A percentile compares a stretch with the other conserved stretches of the same genome.
Conservation (phyloP, 2,888 invertebrate genomes). For the Diarsia rubi region DNA sequence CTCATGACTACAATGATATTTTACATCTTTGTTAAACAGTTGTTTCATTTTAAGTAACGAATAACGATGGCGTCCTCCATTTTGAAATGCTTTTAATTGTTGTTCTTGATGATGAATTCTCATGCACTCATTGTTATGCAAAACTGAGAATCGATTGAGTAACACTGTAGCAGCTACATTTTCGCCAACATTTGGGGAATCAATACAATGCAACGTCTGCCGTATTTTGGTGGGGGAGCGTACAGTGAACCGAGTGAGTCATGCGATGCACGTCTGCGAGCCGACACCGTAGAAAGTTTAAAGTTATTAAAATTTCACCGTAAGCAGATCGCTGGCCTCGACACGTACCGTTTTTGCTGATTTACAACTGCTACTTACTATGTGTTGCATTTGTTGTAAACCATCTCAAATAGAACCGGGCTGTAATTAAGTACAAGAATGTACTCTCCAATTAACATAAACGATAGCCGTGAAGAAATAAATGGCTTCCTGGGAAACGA, state of each 20-base stretch:
- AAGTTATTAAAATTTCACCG: slow-evolving; percentile 89
- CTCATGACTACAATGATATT: slow-evolving; percentile 35
- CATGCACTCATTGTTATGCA: slow-evolving; percentile 66
- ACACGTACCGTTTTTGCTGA: slow-evolving; percentile 78
- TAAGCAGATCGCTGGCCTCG: slow-evolving; percentile 80
- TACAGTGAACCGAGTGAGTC: slow-evolving; percentile 81
- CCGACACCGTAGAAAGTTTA: slow-evolving; percentile 84
- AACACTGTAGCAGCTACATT: slow-evolving; percentile 58
- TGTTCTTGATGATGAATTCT: slow-evolving; percentile 56
- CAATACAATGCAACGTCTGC: slow-evolving; percentile 69
- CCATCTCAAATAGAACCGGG: slow-evolving; percentile 27
- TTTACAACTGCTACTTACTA: slow-evolving; percentile 70
- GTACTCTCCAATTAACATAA: slow-evolving; percentile 30
- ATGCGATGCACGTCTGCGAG: slow-evolving; percentile 70
- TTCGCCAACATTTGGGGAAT: slow-evolving; percentile 69
- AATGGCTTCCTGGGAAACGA: slow-evolving; percentile 42
- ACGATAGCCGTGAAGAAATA: slow-evolving; percentile 29
- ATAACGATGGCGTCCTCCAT: slow-evolving; percentile 47
- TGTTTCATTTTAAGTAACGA: slow-evolving; percentile 48
- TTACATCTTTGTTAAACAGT: slow-evolving; percentile 36
- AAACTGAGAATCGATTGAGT: slow-evolving; percentile 67
- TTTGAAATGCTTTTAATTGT: slow-evolving; percentile 58
- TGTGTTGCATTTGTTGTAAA: slow-evolving; percentile 47
- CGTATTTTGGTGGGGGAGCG: slow-evolving; percentile 75
- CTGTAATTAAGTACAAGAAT: slow-evolving; percentile 24